Percentiles rank a stretch among this genome's conserved stretches.
Evolutionary conservation across 2,888 invertebrate species (phyloP).

Genomic region (Tenodera sinensis): DNA sequence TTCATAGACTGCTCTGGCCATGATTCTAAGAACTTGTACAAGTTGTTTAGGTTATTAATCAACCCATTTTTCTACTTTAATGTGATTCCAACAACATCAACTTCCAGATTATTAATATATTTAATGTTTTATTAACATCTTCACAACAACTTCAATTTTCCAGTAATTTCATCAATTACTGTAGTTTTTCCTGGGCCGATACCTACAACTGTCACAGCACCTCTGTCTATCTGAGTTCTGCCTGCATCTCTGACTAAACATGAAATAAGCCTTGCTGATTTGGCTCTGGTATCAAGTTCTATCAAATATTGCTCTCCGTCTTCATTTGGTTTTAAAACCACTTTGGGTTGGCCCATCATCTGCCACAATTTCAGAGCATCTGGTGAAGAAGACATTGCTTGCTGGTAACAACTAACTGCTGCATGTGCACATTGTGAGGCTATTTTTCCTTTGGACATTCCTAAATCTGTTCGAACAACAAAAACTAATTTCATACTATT

Average conservation of each 20-base stretch:
- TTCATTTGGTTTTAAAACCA: slow-evolving; percentile 61
- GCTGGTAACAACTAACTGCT: slow-evolving; percentile 63
- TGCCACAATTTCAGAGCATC: slow-evolving; percentile 60
- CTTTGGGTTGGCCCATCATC: slow-evolving; percentile 66
- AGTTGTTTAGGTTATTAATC: too few species aligned
- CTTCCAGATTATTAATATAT: too few species aligned
- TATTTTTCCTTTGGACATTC: slow-evolving; percentile 74
- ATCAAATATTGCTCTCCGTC: slow-evolving; percentile 47
- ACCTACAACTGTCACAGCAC: slow-evolving; percentile 69
- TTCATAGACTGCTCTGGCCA: too few species aligned
- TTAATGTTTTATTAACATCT: neutral
- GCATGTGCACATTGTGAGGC: slow-evolving; percentile 81
- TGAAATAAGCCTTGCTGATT: slow-evolving; percentile 48
- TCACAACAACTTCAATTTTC: slow-evolving; percentile 59
- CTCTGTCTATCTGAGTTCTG: slow-evolving; percentile 63
- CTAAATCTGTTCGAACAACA: slow-evolving; percentile 69
- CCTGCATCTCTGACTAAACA: slow-evolving; percentile 69
- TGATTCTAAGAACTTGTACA: too few species aligned
- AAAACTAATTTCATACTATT: slow-evolving; percentile 61
- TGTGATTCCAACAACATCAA: too few species aligned
- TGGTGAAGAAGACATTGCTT: slow-evolving; percentile 45
- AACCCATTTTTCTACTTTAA: too few species aligned
- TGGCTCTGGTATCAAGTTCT: slow-evolving; percentile 51
- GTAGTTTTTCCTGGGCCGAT: slow-evolving; percentile 63
- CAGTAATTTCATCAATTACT: slow-evolving; percentile 59